Evolutionary conservation across 2,113 vertebrate species (phyloP).

Genomic region (Coregonus clupeaformis): DNA sequence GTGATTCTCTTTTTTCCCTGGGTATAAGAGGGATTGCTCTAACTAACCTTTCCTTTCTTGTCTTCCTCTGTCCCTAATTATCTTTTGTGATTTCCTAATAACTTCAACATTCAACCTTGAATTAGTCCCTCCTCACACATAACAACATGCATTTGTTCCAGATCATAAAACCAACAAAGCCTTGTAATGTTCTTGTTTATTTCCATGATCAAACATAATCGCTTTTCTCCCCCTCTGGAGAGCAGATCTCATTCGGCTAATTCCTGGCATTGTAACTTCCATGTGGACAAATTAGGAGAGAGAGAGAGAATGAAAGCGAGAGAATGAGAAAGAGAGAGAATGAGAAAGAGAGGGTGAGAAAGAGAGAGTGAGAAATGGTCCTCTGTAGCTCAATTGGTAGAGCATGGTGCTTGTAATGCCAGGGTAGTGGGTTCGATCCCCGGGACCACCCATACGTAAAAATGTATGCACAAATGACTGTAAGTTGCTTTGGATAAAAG

Average conservation of each 20-base stretch:
- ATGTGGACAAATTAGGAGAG: constrained; percentile 64
- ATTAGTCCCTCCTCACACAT: constrained; percentile 56
- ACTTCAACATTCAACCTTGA: constrained; percentile 73
- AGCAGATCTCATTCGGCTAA: constrained; percentile 60
- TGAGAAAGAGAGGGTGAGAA: no score
- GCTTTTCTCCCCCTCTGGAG: constrained; percentile 53
- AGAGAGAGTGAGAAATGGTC: no score
- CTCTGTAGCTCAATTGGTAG: no score
- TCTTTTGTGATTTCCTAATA: constrained; percentile 60
- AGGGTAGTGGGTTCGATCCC: no score
- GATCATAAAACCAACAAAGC: constrained; percentile 69
- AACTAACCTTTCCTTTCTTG: constrained; percentile 63
- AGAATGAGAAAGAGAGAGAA: no score
- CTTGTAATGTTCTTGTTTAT: constrained; percentile 72
- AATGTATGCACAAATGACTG: no score
- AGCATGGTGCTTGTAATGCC: no score
- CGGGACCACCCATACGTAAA: no score
- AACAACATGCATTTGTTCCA: constrained; percentile 63
- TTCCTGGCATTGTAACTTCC: constrained; percentile 64
- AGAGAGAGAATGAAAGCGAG: no score
- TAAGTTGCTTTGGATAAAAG: no score
- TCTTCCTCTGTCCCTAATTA: constrained; percentile 62
- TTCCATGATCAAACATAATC: constrained; percentile 73
- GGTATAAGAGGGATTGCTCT: constrained; percentile 47
- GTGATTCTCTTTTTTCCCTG: not conserved